Evolutionary conservation across 2,888 invertebrate genomes (phyloP), one percentile per base, ranked within the genome.

Genomic region (Zonitis immaculata): DNA sequence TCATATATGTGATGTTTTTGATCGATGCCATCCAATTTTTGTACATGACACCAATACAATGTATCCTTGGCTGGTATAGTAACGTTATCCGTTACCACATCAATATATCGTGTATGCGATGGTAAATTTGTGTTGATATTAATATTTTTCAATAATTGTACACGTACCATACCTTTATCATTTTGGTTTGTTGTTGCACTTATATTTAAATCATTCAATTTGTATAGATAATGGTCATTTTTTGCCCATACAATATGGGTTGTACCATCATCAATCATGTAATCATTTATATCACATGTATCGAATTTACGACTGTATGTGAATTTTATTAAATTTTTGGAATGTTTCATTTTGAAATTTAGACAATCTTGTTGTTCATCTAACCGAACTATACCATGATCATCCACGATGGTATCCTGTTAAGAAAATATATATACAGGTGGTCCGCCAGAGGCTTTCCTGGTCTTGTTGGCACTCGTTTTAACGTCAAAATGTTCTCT

Each of bases 31-130:
- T 83, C 92, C 11, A 99, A 74, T 68, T 86, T 87, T 47, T 89
- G 82, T 5, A 95, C 84, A 54, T 88, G 87, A 72, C 98, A 99
- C 97, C 98, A 99, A 71, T 99, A 99, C 0, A 96, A 97, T 0
- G 99, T 99, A 66, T 97, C 96, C 9, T 76, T 79, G 2, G 79
- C 78, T 0, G 97, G 97, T 3, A 99, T 87, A 54, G 82, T 76
- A 1, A 91, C 82, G 44, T 83, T 77, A 48, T 85, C 78, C 16
- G 85, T 80, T 0, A 81, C 76, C 20, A 92, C 76, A 52, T 84
- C 82, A 25, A 88, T 73, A 52, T 79, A 75, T 70, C 82, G 80
- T 0, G 85, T 78, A 20, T 81, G 72, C 11, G 74, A 64, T 6
- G 76, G 74, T 1, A 80, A 71, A 6, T 78, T 72, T 1, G 76